phyloP scores from a whole-genome alignment of 2,888 invertebrate genomes.

The Agrochola lota region DNA sequence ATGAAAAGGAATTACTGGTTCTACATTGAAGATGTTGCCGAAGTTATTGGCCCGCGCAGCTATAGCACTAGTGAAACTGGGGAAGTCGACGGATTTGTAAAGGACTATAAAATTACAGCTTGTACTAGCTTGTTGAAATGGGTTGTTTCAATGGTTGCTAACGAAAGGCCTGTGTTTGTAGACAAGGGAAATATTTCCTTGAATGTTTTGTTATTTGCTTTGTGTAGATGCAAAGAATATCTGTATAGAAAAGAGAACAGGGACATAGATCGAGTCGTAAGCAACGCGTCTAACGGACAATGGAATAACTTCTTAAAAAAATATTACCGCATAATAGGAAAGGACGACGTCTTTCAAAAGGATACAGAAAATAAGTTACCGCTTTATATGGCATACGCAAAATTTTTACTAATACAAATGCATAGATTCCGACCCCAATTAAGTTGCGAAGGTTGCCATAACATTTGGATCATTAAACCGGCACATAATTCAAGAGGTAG shows the following conservation, averaged over 20 bases:
- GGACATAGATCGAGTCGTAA: constrained; percentile 91
- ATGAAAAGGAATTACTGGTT: constrained; percentile 92
- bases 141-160: constrained; percentile 82
- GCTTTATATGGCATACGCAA: constrained; percentile 85
- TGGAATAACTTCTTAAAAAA: constrained; percentile 93
- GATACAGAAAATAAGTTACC: constrained; percentile 80
- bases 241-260: constrained; percentile 91
- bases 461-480: constrained; percentile 98
- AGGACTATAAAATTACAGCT: constrained; percentile 95
- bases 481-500: constrained; percentile 95
- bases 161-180: constrained; percentile 85
- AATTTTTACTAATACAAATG: constrained; percentile 91
- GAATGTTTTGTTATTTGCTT: constrained; percentile 92
- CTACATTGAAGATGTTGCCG: constrained; percentile 90
- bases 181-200: constrained; percentile 89
- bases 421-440: constrained; percentile 91
- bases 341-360: constrained; percentile 87
- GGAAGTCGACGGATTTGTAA: constrained; percentile 91
- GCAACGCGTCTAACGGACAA: constrained; percentile 86
- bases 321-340: constrained; percentile 92
- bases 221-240: constrained; percentile 93
- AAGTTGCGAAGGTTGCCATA: constrained; percentile 94
- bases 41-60: constrained; percentile 93
- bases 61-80: constrained; percentile 91
- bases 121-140: constrained; percentile 94